Evolutionary conservation across 2,888 invertebrate genomes (phyloP), one percentile per base, ranked within the genome.

Genomic region (Caenorhabditis angaria): DNA sequence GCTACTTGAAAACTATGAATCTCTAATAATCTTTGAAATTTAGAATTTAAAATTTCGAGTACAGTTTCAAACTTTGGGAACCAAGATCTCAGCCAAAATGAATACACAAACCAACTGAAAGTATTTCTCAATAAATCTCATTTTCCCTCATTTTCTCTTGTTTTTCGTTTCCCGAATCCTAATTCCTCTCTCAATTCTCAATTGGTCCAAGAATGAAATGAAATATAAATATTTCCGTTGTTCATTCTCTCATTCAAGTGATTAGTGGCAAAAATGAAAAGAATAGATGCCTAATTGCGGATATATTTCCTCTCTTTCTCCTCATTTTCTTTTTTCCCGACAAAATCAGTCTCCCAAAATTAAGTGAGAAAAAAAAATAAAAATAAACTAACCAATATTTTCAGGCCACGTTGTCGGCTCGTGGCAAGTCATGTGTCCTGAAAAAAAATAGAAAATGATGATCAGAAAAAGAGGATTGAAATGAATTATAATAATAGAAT

Each of bases 341-440:
- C 57, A 20, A 5, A 20, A 18, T 20, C 47, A 25, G 24, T 22
- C 41, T 24, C 41, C 47, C 35, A 59, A 51, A 69, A 51, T 59
- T 14, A 70, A 66, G 22, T 35, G 51, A 29, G 60, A 55, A 35
- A 56, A 54, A 64, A 56, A 27, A 14, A 28, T 4, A 57, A 35
- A 35, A 35, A 57, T 24, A 32, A 35, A 47, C 58, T 14, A 1
- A 58, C 58, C 47, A 1, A 25, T 58, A 48, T 70, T 57, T 48
- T 61, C 67, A 61, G 79, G 75, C 79, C 79, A 79, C 61, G 79
- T 76, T 29, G 79, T 65, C 62, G 79, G 77, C 65, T 77, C 77
- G 79, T 79, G 79, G 69, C 75, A 75, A 69, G 79, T 71, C 79
- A 79, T 79, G 69, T 79, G 79, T 60, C 70, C 79, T 79, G 67